phyloP scores from a whole-genome alignment of 2,113 vertebrate species.

The Pimephales promelas region DNA sequence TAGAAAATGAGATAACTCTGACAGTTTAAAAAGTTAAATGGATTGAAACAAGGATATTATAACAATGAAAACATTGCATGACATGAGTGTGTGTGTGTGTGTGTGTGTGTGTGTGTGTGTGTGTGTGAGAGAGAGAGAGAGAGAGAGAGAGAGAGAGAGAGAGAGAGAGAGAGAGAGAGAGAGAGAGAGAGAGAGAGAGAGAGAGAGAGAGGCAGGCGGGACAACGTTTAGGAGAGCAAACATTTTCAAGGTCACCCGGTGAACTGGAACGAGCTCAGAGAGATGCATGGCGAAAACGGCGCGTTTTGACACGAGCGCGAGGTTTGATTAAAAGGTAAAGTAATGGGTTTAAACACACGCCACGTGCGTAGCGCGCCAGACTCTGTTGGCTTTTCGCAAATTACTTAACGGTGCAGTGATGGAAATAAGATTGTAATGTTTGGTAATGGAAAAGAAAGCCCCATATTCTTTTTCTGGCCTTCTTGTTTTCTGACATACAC shows the following conservation, averaged over 20 bases:
- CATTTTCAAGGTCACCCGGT: conserved; percentile 96
- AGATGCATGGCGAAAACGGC: conserved; percentile 93
- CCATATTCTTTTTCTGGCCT: conserved; percentile 66
- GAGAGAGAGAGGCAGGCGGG: conserved; percentile 71
- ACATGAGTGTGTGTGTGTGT: neutral
- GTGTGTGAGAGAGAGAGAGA: neutral
- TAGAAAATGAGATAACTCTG: neutral
- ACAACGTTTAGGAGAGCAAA: conserved; percentile 92
- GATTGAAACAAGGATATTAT: conserved; percentile 6
- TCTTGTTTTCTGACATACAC: conserved; percentile 74
- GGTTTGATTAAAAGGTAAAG: conserved; percentile 99
- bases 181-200: conserved; percentile 9
- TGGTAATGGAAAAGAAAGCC: conserved; percentile 76
- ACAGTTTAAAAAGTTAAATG: conserved; percentile 8
- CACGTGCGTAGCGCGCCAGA: conserved; percentile 83
- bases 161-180: conserved; percentile 2
- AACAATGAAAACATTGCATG: neutral
- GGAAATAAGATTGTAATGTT: conserved; percentile 81
- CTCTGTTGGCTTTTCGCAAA: conserved; percentile 88
- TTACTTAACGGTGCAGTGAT: conserved; percentile 79
- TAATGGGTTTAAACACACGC: conserved; percentile 98
- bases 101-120: no score
- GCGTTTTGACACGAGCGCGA: conserved; percentile 91
- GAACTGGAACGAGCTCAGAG: conserved; percentile 90
- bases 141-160: conserved; percentile 11